Evolutionary conservation across 2,888 invertebrate genomes (phyloP).

Genomic region (Hyposoter didymator): DNA sequence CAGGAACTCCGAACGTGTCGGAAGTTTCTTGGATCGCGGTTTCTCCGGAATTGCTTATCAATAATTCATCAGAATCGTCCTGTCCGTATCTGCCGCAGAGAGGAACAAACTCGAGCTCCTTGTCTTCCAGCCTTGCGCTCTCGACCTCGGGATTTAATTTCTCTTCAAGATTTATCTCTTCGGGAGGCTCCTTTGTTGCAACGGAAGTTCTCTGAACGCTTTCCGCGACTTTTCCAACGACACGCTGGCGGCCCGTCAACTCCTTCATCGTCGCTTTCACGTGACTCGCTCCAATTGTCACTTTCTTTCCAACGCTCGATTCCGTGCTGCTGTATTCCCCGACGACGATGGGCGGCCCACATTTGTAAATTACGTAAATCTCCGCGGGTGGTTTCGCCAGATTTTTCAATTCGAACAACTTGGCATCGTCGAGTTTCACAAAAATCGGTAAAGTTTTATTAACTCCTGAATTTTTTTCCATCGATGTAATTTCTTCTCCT

Average conservation of each 20-base stretch:
- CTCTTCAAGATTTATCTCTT: not conserved
- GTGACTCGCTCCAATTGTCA: not conserved
- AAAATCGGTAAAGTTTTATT: conserved; percentile 43
- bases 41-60: not conserved
- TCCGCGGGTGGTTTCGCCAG: conserved; percentile 55
- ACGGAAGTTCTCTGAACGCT: not conserved
- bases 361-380: conserved; percentile 67
- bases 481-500: conserved; percentile 5
- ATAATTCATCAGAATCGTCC: conserved; percentile 43
- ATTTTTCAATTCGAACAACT: conserved; percentile 59
- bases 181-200: conserved; percentile 5
- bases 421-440: conserved; percentile 40
- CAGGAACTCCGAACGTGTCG: conserved; percentile 14
- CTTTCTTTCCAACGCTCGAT: not conserved
- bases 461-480: not conserved
- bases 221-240: not conserved
- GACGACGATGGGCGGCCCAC: conserved; percentile 61
- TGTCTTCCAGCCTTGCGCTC: conserved; percentile 21
- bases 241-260: not conserved
- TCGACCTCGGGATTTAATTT: conserved; percentile 40
- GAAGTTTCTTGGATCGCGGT: conserved; percentile 8
- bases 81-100: conserved; percentile 44
- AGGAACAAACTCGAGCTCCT: conserved; percentile 42
- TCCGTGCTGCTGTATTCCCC: conserved; percentile 35
- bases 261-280: conserved; percentile 1